phyloP scores from a whole-genome alignment of 1,140 invertebrate genomes.

The Drosophila tristis region DNA sequence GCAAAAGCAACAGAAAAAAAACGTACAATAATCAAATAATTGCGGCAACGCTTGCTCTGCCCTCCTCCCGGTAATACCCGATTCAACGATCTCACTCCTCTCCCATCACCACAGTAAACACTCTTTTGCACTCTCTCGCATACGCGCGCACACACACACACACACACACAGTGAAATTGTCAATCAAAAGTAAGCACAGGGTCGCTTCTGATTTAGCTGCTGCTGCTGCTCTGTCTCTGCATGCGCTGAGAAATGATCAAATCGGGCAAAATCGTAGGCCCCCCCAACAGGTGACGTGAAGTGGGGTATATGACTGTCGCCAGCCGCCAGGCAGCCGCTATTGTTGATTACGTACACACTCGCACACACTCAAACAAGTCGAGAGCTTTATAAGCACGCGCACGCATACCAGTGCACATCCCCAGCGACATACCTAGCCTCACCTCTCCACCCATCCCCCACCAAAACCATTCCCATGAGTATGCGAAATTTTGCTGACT shows the following conservation, averaged over 20 bases:
- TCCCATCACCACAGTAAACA: neutral
- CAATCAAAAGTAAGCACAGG: constrained; percentile 79
- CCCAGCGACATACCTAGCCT: constrained; percentile 3
- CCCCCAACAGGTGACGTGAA: constrained; percentile 75
- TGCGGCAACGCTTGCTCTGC: constrained; percentile 42
- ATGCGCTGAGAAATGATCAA: constrained; percentile 72
- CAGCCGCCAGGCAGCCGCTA: constrained; percentile 60
- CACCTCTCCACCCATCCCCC: constrained; percentile 3
- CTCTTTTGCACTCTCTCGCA: constrained; percentile 55
- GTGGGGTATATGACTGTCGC: constrained; percentile 67
- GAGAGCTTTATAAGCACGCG: constrained; percentile 48
- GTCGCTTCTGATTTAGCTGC: constrained; percentile 37
- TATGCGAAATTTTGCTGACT: constrained; percentile 82
- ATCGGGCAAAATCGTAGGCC: constrained; percentile 69
- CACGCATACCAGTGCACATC: constrained; percentile 52
- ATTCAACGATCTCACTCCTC: no score
- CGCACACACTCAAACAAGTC: constrained; percentile 38
- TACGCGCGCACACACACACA: constrained; percentile 5
- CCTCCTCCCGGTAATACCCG: constrained; percentile 25
- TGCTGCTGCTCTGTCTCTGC: constrained; percentile 17
- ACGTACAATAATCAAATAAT: constrained; percentile 76
- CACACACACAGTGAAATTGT: constrained; percentile 74
- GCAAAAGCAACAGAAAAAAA: constrained; percentile 46
- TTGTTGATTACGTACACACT: constrained; percentile 72
- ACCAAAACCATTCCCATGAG: constrained; percentile 48